phyloP scores from a whole-genome alignment of 1,140 invertebrate genomes.

The Lanistes nyassanus region DNA sequence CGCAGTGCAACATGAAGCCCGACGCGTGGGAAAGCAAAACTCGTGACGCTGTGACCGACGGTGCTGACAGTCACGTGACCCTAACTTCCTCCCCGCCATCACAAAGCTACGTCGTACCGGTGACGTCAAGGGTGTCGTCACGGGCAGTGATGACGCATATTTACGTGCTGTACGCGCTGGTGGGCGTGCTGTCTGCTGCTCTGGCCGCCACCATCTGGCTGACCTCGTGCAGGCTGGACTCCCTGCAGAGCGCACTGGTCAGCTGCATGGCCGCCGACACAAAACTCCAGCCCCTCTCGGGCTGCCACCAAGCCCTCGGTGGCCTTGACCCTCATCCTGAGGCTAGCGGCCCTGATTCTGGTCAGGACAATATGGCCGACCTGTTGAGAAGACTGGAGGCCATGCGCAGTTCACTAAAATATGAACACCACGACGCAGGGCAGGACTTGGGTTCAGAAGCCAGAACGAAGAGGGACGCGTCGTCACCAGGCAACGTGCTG shows the following conservation, averaged over 20 bases:
- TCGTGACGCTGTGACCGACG: background rate
- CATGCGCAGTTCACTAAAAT: background rate
- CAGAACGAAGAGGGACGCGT: background rate
- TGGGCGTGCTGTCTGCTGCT: background rate
- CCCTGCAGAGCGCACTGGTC: background rate
- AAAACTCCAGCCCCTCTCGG: too few species aligned
- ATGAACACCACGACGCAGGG: background rate
- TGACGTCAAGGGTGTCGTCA: background rate
- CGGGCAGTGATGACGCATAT: slow-evolving; percentile 10
- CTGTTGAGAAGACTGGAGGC: too few species aligned
- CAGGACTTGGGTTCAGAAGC: background rate
- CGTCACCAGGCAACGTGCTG: background rate
- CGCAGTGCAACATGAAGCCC: background rate
- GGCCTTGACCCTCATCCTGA: too few species aligned
- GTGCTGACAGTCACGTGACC: background rate
- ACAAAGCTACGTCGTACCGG: background rate
- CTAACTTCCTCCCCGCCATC: background rate
- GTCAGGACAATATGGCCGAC: too few species aligned
- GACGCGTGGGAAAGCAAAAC: background rate
- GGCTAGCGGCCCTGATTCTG: too few species aligned
- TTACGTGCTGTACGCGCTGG: slow-evolving; percentile 15
- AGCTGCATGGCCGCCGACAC: too few species aligned
- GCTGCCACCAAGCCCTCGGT: too few species aligned
- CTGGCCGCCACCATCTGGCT: slow-evolving; percentile 13
- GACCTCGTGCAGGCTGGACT: background rate